Conservation (phyloP, 2,888 invertebrate species). For the Lordiphosa andalusiaca region DNA sequence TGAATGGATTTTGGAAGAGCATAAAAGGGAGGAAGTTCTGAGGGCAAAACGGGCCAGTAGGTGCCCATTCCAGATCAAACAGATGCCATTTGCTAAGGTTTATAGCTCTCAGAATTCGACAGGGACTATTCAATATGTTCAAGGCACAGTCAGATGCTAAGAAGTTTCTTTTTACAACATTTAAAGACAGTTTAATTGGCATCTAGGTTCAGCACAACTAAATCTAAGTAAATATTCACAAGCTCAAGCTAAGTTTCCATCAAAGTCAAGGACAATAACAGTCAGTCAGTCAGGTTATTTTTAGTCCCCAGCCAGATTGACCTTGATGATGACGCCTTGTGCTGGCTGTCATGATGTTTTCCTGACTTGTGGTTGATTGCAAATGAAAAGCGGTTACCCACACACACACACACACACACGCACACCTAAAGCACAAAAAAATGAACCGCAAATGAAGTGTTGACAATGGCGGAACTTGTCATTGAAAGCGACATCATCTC, state of each 20-base stretch:
- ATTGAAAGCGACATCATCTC: constrained; percentile 19
- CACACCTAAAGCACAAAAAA: constrained; percentile 16
- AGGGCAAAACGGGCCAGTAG: too few species aligned
- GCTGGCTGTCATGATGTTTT: constrained; percentile 30
- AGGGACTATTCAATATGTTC: too few species aligned
- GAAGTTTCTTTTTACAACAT: too few species aligned
- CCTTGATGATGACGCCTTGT: constrained; percentile 46
- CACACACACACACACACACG: constrained; percentile 1
- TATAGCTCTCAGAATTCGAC: too few species aligned
- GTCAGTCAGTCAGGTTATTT: constrained; percentile 3
- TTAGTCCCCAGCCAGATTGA: constrained; percentile 10
- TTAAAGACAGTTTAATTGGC: too few species aligned
- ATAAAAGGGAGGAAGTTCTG: too few species aligned
- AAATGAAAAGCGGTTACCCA: constrained; percentile 37
- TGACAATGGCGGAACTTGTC: constrained; percentile 37
- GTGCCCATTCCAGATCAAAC: too few species aligned
- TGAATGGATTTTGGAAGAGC: too few species aligned
- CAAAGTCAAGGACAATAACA: constrained; percentile 15
- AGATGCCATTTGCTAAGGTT: too few species aligned
- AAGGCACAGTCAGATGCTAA: too few species aligned
- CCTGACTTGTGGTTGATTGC: constrained; percentile 47
- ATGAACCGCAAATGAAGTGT: constrained; percentile 8
- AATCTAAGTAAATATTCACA: too few species aligned
- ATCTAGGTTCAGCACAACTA: too few species aligned
- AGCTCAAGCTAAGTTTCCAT: neutral